Evolutionary conservation across 2,113 vertebrate genomes (phyloP), one percentile per base, ranked within the genome.

Genomic region (Grammomys dolichurus): DNA sequence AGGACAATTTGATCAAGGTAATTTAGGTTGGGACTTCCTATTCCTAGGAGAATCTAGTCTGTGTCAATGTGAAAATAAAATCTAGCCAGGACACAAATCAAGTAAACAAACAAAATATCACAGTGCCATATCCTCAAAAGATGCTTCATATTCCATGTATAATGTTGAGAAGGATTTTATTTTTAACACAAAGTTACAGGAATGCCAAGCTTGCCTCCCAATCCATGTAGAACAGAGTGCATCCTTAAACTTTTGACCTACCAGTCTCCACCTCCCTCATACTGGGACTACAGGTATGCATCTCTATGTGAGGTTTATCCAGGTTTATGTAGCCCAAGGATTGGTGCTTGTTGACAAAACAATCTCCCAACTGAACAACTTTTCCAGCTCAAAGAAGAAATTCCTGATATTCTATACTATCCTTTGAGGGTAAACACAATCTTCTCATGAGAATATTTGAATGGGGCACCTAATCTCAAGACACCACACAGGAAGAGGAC

Each of bases 401-500:
- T 70, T 65, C n/a, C 69, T 82, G n/a, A 3, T 9, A 4, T 70
- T 63, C 48, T 87, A 1, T 28, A 56, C 19, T 33, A 22, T 51
- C 2, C 75, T 63, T 58, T 67, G 19, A 89, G 6, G 22, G 26
- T 51, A 46, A 56, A 22, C 36, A 48, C 13, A 24, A 5, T 28
- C 24, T 36, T 60, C 11, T 31, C 3, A 43, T 9, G 0, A 40
- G n/a, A 76, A 93, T 6, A 40, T 43, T 1, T 48, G 1, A 60
- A 11, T 9, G 14, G 14, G 14, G 5, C 60, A 4, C 12, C 40
- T n/a, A 22, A n/a, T 70, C 19, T 70, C 22, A 19, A 1, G 48
- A 33, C 2, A 48, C 17, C 51, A 14, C 7, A 12, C 7, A 13
- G 0, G 1, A 11, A 22, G 22, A 69, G 3, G 33, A 24, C 0